Base-by-base conservation (phyloP, 2,888 invertebrate genomes). In the Charanyca ferruginea region DNA sequence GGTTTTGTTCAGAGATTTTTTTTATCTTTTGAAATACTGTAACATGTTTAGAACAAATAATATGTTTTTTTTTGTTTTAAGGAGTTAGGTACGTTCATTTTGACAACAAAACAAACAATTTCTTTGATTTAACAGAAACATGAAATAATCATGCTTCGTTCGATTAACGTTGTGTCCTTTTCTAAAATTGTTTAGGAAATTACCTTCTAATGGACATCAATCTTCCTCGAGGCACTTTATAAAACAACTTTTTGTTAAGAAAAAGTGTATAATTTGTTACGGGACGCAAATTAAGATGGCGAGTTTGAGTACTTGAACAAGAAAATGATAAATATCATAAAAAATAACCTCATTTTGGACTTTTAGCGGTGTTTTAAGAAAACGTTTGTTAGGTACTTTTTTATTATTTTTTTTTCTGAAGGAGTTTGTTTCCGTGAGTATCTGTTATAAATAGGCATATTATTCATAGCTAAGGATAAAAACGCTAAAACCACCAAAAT, bases 171-270 rank as follows among this genome's bases (percentile, higher is more conserved):
- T 61, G 71, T 79, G 81, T 82, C 81, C 77, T 78, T 81, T 79
- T 61, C 55, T 69, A 71, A 84, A 87, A 88, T 85, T 87, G 84
- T 88, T 90, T 84, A 85, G 87, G 85, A 89, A 90, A 91, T 90
- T 89, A 88, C 81, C 85, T 85, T 80, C 85, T 89, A 90, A 92
- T 90, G 87, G 89, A 89, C 89, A 92, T 91, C 90, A 90, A 92
- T 92, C 92, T 90, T 89, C 83, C 84, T 78, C 64, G 73, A 78
- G 83, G 83, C 86, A 83, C 84, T 90, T 89, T 88, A 87, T 89
- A 87, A 84, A 89, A 85, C 83, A 87, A 86, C 85, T 89, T 90
- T 87, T 81, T 85, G 74, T 74, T 67, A 76, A 83, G 77, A 87
- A 89, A 87, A 89, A 87, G 79, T 87, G 84, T 85, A 84, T 89